phyloP scores from a whole-genome alignment of 2,113 vertebrate genomes.

The Echinops telfairi region DNA sequence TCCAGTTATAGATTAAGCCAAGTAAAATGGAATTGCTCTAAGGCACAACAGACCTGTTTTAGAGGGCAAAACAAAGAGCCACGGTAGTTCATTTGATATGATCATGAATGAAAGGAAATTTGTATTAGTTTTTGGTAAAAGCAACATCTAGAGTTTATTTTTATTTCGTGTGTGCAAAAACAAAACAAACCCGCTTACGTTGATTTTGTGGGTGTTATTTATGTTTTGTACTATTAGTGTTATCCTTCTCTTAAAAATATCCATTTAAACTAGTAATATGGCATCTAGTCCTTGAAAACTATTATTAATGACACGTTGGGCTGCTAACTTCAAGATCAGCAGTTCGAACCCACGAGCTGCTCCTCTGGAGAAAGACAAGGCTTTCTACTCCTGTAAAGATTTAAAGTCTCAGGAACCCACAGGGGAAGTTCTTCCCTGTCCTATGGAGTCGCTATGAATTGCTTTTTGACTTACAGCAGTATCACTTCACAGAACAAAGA shows the following conservation, averaged over 20 bases:
- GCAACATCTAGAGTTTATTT: background rate
- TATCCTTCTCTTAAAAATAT: background rate
- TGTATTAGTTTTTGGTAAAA: conserved; percentile 20
- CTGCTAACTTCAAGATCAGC: no score
- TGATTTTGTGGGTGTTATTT: background rate
- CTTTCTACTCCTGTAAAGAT: no score
- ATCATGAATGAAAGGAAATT: conserved; percentile 11
- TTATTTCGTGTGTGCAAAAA: conserved; percentile 5
- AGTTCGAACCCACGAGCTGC: no score
- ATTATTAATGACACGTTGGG: no score
- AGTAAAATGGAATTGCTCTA: conserved; percentile 7
- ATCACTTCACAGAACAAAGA: background rate
- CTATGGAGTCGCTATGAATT: no score
- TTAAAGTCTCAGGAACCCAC: no score
- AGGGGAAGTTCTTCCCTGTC: no score
- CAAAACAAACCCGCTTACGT: background rate
- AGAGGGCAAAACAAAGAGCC: background rate
- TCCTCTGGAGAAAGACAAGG: no score
- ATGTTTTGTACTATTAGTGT: background rate
- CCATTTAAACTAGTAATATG: conserved; percentile 18
- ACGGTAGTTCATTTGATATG: conserved; percentile 15
- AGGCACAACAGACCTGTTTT: conserved; percentile 20
- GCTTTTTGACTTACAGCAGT: no score
- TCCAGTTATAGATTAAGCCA: conserved; percentile 59
- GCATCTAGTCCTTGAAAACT: background rate